These are phyloP conservation scores for Centropus unirufus DNA, from an alignment of 2,113 vertebrate species.

Conservation along the genomic window DNA sequence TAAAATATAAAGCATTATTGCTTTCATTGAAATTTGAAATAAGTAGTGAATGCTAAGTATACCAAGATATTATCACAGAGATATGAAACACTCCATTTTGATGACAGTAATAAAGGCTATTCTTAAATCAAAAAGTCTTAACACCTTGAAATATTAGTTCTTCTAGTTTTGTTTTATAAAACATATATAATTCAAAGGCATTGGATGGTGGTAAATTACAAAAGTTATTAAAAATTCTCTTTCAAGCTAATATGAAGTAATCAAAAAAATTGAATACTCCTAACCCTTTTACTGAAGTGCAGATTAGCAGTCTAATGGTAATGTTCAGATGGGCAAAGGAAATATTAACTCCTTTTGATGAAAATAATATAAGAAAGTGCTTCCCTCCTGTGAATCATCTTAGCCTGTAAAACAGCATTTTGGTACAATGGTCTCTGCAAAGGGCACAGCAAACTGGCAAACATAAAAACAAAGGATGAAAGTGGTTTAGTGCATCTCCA, in stretches of 20 bases:
- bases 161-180: constrained; percentile 51
- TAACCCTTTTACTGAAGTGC: constrained; percentile 77
- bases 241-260: constrained; percentile 77
- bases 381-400: constrained; percentile 77
- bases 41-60: not conserved
- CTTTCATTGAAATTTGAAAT: not conserved
- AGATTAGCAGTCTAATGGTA: constrained; percentile 79
- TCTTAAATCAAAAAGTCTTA: not conserved
- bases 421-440: constrained; percentile 62
- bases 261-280: constrained; percentile 72
- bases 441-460: constrained; percentile 45
- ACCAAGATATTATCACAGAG: not conserved
- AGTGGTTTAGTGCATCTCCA: constrained; percentile 11
- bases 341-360: constrained; percentile 73
- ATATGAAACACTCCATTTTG: not conserved
- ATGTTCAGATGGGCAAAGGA: constrained; percentile 69
- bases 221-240: constrained; percentile 77
- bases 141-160: constrained; percentile 24
- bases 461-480: constrained; percentile 57
- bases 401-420: constrained; percentile 72
- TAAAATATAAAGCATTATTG: not conserved
- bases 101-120: not conserved
- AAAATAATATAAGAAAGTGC: constrained; percentile 69
- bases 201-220: constrained; percentile 67
- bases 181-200: constrained; percentile 52